Evolutionary conservation across 30 jellyfish, hydroid and myxozoan species (phyloP).

Genomic region (Aurelia sp.): DNA sequence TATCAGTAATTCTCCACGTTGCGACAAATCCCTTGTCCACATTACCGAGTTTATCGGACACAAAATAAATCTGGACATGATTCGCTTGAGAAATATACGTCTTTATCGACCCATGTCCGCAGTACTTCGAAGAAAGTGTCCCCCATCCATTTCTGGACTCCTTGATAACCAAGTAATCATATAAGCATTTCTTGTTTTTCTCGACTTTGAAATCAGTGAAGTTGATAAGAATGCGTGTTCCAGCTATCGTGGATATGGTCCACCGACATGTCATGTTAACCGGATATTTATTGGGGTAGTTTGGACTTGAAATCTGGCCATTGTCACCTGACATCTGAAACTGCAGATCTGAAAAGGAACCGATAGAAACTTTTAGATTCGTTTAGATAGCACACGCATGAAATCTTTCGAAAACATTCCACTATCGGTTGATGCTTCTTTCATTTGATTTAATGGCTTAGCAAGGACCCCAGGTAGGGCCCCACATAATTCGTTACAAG

Average conservation of each 20-base stretch:
- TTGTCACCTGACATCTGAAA: conserved; percentile 56
- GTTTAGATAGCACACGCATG: too few relatives aligned
- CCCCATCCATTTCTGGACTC: conserved; percentile 60
- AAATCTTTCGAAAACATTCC: too few relatives aligned
- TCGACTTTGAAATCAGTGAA: conserved; percentile 57
- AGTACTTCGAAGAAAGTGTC: conserved; percentile 42
- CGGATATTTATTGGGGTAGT: conserved; percentile 78
- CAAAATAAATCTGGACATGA: conserved; percentile 37
- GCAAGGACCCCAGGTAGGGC: too few relatives aligned
- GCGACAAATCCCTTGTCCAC: conserved; percentile 52
- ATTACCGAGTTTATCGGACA: conserved; percentile 55
- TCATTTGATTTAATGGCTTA: too few relatives aligned
- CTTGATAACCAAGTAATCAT: conserved; percentile 45
- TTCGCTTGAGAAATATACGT: conserved; percentile 35
- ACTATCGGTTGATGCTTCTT: too few relatives aligned
- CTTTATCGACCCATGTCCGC: conserved; percentile 40
- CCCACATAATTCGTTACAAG: too few relatives aligned
- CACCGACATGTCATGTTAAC: conserved; percentile 76
- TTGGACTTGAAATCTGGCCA: conserved; percentile 76
- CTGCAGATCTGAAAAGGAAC: conserved; percentile 47
- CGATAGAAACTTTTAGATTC: too few relatives aligned
- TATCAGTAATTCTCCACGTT: conserved; percentile 40
- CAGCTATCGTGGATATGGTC: conserved; percentile 56
- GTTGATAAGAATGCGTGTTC: conserved; percentile 43
- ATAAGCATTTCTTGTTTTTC: conserved; percentile 50